Percentiles rank a stretch among this genome's conserved stretches.
Conservation (phyloP, 2,113 vertebrate genomes). For the Laterallus jamaicensis region DNA sequence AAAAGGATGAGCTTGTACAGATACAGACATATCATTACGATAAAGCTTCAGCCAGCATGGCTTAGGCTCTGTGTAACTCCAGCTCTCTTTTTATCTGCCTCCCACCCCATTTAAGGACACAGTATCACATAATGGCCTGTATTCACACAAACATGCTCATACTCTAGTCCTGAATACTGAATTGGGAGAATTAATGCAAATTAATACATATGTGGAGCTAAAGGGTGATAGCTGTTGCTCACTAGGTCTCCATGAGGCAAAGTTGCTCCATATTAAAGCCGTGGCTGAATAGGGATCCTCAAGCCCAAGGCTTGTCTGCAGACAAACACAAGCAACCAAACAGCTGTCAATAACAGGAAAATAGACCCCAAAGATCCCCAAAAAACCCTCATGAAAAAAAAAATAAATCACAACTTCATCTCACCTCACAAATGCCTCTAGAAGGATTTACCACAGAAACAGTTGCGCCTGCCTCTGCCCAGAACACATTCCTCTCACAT, state of each 20-base stretch:
- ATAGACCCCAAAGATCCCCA: background rate
- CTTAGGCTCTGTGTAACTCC: background rate
- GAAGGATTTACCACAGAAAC: background rate
- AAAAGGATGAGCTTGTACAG: background rate
- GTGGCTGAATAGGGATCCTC: background rate
- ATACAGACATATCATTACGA: background rate
- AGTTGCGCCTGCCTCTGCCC: accelerated
- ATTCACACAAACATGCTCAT: background rate
- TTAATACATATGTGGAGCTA: background rate
- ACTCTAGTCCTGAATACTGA: background rate
- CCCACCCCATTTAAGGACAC: background rate
- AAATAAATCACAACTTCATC: background rate
- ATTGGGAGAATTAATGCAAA: background rate
- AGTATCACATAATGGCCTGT: background rate
- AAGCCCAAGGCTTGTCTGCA: background rate
- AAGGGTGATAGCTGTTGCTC: background rate
- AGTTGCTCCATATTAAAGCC: background rate
- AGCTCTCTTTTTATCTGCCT: background rate
- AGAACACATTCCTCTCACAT: background rate
- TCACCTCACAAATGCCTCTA: background rate
- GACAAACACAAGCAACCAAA: accelerated
- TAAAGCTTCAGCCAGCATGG: background rate
- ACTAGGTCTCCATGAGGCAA: background rate
- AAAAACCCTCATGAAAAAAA: background rate
- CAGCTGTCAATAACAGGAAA: background rate